Evolutionary conservation across 92 coral and sea anemone species (phyloP).

Genomic region (Zoanthus sociatus): DNA sequence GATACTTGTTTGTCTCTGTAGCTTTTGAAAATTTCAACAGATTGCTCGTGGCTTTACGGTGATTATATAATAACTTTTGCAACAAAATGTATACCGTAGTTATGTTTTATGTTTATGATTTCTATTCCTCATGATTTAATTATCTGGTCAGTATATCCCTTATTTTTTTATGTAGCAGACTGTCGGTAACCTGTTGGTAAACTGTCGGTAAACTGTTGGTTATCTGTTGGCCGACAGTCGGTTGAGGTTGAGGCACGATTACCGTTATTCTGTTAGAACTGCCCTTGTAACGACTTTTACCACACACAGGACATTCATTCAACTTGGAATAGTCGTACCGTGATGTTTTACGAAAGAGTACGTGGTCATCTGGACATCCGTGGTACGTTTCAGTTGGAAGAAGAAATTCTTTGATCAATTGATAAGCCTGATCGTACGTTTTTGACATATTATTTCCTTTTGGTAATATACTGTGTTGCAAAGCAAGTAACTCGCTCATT

Average conservation of each 20-base stretch:
- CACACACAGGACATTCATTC: conserved; percentile 48
- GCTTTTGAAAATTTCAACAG: conserved; percentile 17
- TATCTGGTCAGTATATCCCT: too few species aligned
- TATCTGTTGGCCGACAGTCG: too few species aligned
- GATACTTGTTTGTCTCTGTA: conserved; percentile 1
- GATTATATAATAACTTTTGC: conserved; percentile 14
- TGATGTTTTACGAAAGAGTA: conserved; percentile 43
- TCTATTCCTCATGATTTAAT: too few species aligned
- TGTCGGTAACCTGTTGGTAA: too few species aligned
- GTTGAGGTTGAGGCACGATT: too few species aligned
- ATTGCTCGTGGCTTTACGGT: conserved; percentile 22
- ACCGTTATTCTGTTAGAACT: not conserved
- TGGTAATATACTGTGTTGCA: conserved; percentile 44
- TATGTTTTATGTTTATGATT: too few species aligned
- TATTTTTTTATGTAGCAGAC: too few species aligned
- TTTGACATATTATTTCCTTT: conserved; percentile 43
- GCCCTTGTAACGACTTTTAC: conserved; percentile 11
- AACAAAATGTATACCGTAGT: too few species aligned
- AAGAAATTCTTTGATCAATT: conserved; percentile 52
- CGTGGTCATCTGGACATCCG: conserved; percentile 52
- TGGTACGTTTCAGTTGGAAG: conserved; percentile 29
- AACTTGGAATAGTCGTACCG: conserved; percentile 47
- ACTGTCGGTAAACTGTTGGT: too few species aligned
- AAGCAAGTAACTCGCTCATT: conserved; percentile 26
- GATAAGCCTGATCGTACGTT: conserved; percentile 42